phyloP scores from a whole-genome alignment of 37 sponge, comb jelly and placozoan genomes.

The Axinella damicornis region DNA sequence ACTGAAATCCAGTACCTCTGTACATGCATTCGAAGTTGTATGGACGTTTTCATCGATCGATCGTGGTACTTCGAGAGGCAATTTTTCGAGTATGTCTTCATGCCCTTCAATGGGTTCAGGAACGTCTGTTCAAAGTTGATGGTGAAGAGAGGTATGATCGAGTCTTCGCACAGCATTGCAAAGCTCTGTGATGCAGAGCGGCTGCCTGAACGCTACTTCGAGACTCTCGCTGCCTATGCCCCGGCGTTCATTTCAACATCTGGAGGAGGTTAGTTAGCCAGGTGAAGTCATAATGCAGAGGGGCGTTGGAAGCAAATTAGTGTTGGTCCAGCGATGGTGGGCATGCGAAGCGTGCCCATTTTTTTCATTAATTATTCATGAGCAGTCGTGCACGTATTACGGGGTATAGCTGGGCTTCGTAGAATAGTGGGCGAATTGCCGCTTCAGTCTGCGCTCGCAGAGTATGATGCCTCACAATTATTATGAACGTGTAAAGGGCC shows the following conservation, averaged over 20 bases:
- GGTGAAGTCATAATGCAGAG: no score
- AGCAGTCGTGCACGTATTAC: no score
- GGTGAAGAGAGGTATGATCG: not conserved
- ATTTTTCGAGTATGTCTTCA: slow-evolving; percentile 26
- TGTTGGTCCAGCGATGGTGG: no score
- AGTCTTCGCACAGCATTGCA: slow-evolving; percentile 2
- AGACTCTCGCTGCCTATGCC: slow-evolving; percentile 49
- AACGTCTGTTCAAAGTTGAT: slow-evolving; percentile 10
- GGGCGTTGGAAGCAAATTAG: no score
- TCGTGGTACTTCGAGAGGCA: slow-evolving; percentile 22
- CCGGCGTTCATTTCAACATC: slow-evolving; percentile 9
- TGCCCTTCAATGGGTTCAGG: slow-evolving; percentile 27
- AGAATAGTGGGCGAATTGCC: no score
- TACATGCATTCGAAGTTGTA: slow-evolving; percentile 20
- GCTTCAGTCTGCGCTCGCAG: no score
- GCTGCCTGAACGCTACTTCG: slow-evolving; percentile 17
- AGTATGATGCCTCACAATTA: no score
- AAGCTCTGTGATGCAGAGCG: not conserved
- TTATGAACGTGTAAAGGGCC: not conserved
- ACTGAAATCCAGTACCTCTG: slow-evolving; percentile 27
- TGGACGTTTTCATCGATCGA: slow-evolving; percentile 18
- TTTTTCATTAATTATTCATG: no score
- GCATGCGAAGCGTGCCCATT: no score
- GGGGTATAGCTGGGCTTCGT: no score
- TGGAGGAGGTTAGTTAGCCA: slow-evolving; percentile 26